A percentile compares a stretch with the other conserved stretches of the same genome.
These are phyloP conservation scores for Uropsilus gracilis DNA, from an alignment of 2,113 vertebrate species.

Conservation along the genomic window DNA sequence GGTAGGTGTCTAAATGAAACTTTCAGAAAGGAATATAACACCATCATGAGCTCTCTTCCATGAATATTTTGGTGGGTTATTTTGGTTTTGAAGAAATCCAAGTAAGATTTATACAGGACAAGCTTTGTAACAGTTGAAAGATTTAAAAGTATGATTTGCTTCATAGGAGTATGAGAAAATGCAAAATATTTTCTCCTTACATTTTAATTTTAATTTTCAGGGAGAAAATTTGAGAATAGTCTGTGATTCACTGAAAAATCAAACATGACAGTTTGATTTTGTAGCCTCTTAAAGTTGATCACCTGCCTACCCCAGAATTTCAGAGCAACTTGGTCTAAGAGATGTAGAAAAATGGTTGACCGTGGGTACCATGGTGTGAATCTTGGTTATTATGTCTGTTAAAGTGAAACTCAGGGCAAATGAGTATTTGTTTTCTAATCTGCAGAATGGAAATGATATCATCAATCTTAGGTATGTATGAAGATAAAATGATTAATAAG, in stretches of 20 bases:
- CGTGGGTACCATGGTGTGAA: not conserved
- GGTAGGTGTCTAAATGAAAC: constrained; percentile 88
- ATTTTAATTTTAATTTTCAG: constrained; percentile 66
- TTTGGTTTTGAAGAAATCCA: constrained; percentile 84
- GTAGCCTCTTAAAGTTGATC: constrained; percentile 7
- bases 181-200: constrained; percentile 54
- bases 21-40: constrained; percentile 85
- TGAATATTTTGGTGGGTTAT: constrained; percentile 84
- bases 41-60: constrained; percentile 82
- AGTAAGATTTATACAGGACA: constrained; percentile 81
- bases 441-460: not conserved
- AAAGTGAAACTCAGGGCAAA: not conserved
- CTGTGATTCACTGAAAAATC: not conserved
- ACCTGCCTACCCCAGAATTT: not conserved
- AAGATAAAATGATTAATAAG: constrained; percentile 1
- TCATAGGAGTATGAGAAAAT: constrained; percentile 66
- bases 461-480: not conserved
- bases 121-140: constrained; percentile 74
- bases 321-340: not conserved
- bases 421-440: not conserved
- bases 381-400: not conserved
- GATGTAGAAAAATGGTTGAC: not conserved
- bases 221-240: not conserved
- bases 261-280: not conserved
- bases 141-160: constrained; percentile 73